Evolutionary conservation across 2,797 vertebrate species (phyloP), one percentile per base, ranked within the genome.

Genomic region (Psittacula echo): DNA sequence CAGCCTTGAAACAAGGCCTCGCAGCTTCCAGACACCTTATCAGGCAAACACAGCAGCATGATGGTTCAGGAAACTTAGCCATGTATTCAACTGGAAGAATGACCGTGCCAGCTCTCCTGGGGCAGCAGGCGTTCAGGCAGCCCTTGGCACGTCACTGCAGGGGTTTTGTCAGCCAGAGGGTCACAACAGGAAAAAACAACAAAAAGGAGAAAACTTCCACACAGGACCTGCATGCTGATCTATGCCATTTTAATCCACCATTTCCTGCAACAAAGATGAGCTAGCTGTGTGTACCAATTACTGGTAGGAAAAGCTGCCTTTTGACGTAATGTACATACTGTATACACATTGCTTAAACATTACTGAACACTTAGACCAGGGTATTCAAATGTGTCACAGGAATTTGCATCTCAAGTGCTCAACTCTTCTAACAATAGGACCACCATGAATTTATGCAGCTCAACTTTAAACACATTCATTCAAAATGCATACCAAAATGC

Each of bases 271-370:
- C 0, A 27, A 27, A 2, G 16, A 51, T 58, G 8, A 71, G 29
- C 48, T 6, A 26, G 32, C 34, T 62, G 73, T 5, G 1, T 5
- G 2, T 3, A 23, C 37, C 13, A 1, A 1, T 8, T 51, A 14
- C 42, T 5, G 10, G 10, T 5, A n/a, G 0, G 3, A 51, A 62
- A 42, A 75, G 32, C 30, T 39, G 50, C 41, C 48, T 50, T 44
- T 9, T 39, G 44, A 62, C 37, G 18, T 10, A 56, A 13, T 1
- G 12, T 30, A 29, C 37, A 10, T 7, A 5, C 58, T 80, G 7
- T 1, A 29, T 7, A 11, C 68, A 23, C 29, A 6, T 12, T 15
- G 47, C 70, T 64, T 15, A 9, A 62, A 26, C 34, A 29, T 20
- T 23, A 5, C 15, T 4, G 22, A 41, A 24, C 65, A 27, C 42